Evolutionary conservation across 2,113 vertebrate genomes (phyloP).

Genomic region (Crotalus viridis): DNA sequence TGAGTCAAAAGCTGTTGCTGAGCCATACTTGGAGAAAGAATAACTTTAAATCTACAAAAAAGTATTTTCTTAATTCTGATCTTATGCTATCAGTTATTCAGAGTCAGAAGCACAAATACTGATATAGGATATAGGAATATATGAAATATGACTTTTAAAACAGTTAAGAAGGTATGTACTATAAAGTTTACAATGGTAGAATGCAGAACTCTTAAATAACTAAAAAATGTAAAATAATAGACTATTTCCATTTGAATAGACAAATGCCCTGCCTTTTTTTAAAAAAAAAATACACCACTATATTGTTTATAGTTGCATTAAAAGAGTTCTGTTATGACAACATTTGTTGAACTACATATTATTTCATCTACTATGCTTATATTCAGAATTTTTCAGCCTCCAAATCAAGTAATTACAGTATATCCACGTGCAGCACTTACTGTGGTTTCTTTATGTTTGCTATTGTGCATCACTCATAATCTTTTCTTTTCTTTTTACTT

Average conservation of each 20-base stretch:
- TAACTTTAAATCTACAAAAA: neutral
- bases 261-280: neutral
- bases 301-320: neutral
- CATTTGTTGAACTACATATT: neutral
- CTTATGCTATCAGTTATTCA: neutral
- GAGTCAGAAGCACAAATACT: neutral
- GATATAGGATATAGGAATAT: neutral
- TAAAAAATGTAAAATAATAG: neutral
- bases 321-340: neutral
- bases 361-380: neutral
- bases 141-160: neutral
- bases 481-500: neutral
- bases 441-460: neutral
- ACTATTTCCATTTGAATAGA: neutral
- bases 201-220: neutral
- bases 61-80: neutral
- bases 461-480: neutral
- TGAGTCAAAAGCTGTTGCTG: neutral
- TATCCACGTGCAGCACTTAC: neutral
- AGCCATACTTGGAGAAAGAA: neutral
- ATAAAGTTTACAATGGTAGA: neutral
- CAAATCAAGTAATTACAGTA: neutral
- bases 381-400: neutral
- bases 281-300: neutral
- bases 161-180: neutral